Conservation (phyloP, 2,888 invertebrate genomes). For the Athalia rosae region DNA sequence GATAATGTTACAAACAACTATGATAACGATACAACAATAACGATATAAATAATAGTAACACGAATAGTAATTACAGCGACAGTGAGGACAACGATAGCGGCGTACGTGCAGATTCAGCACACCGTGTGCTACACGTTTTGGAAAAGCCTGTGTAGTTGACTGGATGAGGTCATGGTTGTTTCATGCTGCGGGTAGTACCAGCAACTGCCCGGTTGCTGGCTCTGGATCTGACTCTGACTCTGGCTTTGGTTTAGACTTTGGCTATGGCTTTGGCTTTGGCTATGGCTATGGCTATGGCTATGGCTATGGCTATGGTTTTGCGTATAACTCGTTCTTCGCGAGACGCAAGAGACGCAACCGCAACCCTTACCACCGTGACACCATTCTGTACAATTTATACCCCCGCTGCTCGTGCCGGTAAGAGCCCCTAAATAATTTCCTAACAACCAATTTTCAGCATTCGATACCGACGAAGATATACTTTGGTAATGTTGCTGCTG, state of each 20-base stretch:
- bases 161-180: constrained; percentile 39
- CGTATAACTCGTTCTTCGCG: constrained; percentile 24
- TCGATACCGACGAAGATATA: constrained; percentile 21
- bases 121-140: constrained; percentile 47
- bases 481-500: constrained; percentile 42
- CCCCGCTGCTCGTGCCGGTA: neutral
- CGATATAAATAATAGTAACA: neutral
- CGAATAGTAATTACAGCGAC: constrained; percentile 9
- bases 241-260: neutral
- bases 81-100: neutral
- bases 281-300: constrained; percentile 34
- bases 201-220: neutral
- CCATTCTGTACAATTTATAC: constrained; percentile 39
- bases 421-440: constrained; percentile 38
- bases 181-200: constrained; percentile 44
- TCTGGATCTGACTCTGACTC: constrained; percentile 16
- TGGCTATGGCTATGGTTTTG: constrained; percentile 22
- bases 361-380: constrained; percentile 44
- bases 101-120: constrained; percentile 29
- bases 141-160: constrained; percentile 43
- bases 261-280: constrained; percentile 15
- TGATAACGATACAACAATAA: neutral
- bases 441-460: constrained; percentile 36
- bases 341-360: constrained; percentile 35
- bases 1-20: neutral